Evolutionary conservation across 2,797 vertebrate genomes (phyloP).

Genomic region (Coluber constrictor): DNA sequence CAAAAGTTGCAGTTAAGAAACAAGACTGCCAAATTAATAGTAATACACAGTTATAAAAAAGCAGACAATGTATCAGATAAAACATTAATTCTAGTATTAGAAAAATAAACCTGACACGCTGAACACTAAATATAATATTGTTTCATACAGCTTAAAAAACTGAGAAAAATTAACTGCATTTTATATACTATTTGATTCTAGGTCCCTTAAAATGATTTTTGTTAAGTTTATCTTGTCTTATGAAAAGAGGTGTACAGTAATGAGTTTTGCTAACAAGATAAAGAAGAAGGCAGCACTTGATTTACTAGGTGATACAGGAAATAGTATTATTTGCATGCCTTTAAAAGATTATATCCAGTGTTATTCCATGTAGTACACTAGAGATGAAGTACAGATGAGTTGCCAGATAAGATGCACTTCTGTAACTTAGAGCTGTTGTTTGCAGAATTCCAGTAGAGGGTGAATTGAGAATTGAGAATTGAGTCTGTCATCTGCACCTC

Average conservation of each 20-base stretch:
- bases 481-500: no score
- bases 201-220: conserved; percentile 44
- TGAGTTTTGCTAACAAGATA: conserved; percentile 67
- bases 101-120: conserved; percentile 37
- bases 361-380: conserved; percentile 38
- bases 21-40: conserved; percentile 39
- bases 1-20: conserved; percentile 42
- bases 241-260: conserved; percentile 67
- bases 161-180: conserved; percentile 53
- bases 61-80: conserved; percentile 16
- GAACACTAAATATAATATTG: conserved; percentile 17
- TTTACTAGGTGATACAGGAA: conserved; percentile 67
- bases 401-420: conserved; percentile 26
- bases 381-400: conserved; percentile 33
- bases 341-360: conserved; percentile 53
- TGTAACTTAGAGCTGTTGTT: conserved; percentile 25
- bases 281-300: conserved; percentile 62
- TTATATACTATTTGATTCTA: conserved; percentile 58
- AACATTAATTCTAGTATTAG: conserved; percentile 39
- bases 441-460: conserved; percentile 5
- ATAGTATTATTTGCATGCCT: conserved; percentile 63
- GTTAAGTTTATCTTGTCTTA: conserved; percentile 66
- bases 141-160: conserved; percentile 41
- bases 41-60: conserved; percentile 26
- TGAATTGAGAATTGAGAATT: accelerated